Percentiles rank a stretch among this genome's conserved stretches.
These are phyloP conservation scores for Distichodus sexfasciatus DNA, from an alignment of 2,797 vertebrate genomes.

Conservation along the genomic window DNA sequence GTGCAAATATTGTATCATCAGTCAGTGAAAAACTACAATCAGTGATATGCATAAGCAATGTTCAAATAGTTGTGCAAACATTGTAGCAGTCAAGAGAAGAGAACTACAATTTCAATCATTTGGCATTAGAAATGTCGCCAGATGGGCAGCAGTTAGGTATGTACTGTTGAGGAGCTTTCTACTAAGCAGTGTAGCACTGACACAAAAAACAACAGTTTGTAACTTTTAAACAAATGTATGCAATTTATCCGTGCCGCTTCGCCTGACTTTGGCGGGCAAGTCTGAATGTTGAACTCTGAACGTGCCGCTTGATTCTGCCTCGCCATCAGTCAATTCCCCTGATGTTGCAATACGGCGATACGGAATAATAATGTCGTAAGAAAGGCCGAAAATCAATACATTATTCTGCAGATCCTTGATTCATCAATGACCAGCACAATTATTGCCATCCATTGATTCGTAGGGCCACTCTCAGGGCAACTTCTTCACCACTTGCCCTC, in stretches of 20 bases:
- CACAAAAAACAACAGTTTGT: too few species aligned
- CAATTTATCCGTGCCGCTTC: background rate
- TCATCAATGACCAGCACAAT: slow-evolving; percentile 82
- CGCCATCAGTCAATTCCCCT: slow-evolving; percentile 78
- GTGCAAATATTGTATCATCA: too few species aligned
- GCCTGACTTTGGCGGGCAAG: background rate
- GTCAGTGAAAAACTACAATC: too few species aligned
- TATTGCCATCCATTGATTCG: slow-evolving; percentile 77
- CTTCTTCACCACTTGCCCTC: slow-evolving; percentile 68
- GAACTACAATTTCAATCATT: too few species aligned
- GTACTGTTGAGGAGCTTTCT: too few species aligned
- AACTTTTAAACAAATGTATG: background rate
- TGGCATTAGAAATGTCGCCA: too few species aligned
- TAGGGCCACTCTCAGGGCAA: slow-evolving; percentile 74
- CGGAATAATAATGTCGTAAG: slow-evolving; percentile 82
- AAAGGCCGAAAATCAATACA: slow-evolving; percentile 82
- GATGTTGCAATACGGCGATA: slow-evolving; percentile 82
- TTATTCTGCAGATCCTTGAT: slow-evolving; percentile 85
- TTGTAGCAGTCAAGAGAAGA: too few species aligned
- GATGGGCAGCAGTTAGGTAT: too few species aligned
- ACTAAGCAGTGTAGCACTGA: too few species aligned
- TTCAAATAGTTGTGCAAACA: too few species aligned
- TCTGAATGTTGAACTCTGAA: slow-evolving; percentile 32
- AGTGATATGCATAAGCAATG: too few species aligned
- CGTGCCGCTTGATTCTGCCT: slow-evolving; percentile 56